Base-by-base conservation (phyloP, 2,888 invertebrate species). In the Philaethria dido region DNA sequence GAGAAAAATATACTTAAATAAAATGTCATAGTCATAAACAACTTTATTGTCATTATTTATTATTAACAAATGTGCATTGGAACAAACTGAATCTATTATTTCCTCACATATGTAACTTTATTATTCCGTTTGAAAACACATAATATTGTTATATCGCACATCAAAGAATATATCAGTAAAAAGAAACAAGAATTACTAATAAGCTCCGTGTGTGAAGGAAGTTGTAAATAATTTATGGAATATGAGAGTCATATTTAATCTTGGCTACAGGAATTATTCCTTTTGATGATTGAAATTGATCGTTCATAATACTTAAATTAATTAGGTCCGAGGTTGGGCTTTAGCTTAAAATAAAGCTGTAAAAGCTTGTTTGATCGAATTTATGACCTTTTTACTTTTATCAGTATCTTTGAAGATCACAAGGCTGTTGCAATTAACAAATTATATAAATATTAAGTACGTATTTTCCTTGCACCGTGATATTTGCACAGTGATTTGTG, bases 201-300 rank as follows among this genome's bases (percentile, higher is more conserved):
- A 62, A 63, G 64, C 64, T 57, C 50, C 18, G 55, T 25, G 48
- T 50, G 47, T 65, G 59, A 52, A 68, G 67, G 68, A 69, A 68
- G 68, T 47, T 45, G 62, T 70, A 70, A 70, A 70, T 68, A 65
- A 62, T 70, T 70, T 70, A 70, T 70, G 59, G 44, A 59, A 68
- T 64, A 64, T 52, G n/a, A 50, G 59, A 44, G 62, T 65, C 3
- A 48, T 60, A 60, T 29, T 47, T 64, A 42, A 60, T 33, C 60
- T 60, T 60, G 60, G 60, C 60, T 47, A 44, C 44, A 33, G 50
- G 48, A 42, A 57, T 50, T 29, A 59, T 52, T 68, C 57, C 45
- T 55, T 70, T 70, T 70, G 64, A 70, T 64, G 68, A 70, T 57
- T 64, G 64, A 55, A 20, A 67, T 62, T 64, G 62, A 68, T 70